A percentile compares a stretch with the other conserved stretches of the same genome.
Evolutionary conservation across 2,113 vertebrate species (phyloP).

Genomic region (Xiphophorus couchianus): DNA sequence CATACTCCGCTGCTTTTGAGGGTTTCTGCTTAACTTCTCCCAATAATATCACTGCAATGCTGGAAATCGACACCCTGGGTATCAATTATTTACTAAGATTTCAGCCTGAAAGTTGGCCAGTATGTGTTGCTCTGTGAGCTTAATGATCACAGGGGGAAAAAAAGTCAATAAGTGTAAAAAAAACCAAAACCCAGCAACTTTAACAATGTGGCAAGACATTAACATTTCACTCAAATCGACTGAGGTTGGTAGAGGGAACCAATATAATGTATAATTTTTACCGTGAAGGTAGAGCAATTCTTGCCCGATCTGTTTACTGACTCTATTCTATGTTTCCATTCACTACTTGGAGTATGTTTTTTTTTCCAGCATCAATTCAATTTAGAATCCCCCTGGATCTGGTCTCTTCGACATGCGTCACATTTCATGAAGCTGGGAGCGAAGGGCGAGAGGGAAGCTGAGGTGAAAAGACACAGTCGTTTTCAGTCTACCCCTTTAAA

Average conservation of each 20-base stretch:
- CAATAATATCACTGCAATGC: not conserved
- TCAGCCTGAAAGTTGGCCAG: not conserved
- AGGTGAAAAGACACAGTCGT: not conserved
- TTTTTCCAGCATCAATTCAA: not conserved
- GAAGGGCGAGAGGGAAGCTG: not conserved
- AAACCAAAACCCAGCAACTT: no score
- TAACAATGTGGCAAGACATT: not conserved
- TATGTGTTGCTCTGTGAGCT: not conserved
- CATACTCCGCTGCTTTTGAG: not conserved
- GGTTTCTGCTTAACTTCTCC: conserved; percentile 4
- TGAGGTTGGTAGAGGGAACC: not conserved
- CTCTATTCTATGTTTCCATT: not conserved
- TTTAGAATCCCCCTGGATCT: not conserved
- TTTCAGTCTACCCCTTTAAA: not conserved
- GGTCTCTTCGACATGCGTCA: not conserved
- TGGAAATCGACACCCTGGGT: not conserved
- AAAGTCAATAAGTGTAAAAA: not conserved
- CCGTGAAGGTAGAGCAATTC: not conserved
- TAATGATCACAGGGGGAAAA: not conserved
- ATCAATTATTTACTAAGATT: conserved; percentile 4
- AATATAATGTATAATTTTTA: not conserved
- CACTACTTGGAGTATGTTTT: not conserved
- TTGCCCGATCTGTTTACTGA: not conserved
- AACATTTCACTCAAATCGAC: not conserved
- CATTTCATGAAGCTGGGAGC: not conserved